Evolutionary conservation across 2,113 vertebrate species (phyloP).

Genomic region (Burhinus bistriatus): DNA sequence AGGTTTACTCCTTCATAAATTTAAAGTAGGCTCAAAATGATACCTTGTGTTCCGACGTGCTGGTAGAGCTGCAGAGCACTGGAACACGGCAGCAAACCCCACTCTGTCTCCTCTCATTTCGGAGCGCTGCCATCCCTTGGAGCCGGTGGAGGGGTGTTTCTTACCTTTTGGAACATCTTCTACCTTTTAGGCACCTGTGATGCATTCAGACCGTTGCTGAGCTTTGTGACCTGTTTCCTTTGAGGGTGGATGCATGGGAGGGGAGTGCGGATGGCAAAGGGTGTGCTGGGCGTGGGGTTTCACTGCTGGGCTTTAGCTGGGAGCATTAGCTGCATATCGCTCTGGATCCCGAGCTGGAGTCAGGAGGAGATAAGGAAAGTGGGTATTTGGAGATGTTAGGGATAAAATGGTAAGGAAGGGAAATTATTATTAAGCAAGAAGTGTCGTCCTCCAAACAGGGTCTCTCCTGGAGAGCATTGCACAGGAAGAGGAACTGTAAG

Average conservation of each 20-base stretch:
- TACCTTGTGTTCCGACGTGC: neutral
- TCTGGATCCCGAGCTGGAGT: neutral
- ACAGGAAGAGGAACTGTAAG: neutral
- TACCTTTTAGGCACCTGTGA: neutral
- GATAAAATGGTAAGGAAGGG: neutral
- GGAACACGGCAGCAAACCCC: neutral
- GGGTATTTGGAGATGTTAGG: neutral
- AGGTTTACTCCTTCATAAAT: slow-evolving; percentile 31
- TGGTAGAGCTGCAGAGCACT: neutral
- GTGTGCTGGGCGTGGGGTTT: neutral
- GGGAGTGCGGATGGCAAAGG: neutral
- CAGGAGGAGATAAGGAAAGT: neutral
- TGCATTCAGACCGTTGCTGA: neutral
- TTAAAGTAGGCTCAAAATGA: neutral
- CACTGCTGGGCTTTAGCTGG: neutral
- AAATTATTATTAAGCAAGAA: neutral
- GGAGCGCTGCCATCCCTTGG: neutral
- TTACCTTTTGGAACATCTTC: neutral
- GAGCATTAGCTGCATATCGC: neutral
- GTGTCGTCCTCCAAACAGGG: neutral
- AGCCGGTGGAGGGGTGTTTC: neutral
- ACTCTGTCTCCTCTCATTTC: neutral
- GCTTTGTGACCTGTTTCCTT: neutral
- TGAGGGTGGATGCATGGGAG: neutral
- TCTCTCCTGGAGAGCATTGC: neutral